Evolutionary conservation across 2,113 vertebrate species (phyloP).

Genomic region (Cricetomys ansorgei): DNA sequence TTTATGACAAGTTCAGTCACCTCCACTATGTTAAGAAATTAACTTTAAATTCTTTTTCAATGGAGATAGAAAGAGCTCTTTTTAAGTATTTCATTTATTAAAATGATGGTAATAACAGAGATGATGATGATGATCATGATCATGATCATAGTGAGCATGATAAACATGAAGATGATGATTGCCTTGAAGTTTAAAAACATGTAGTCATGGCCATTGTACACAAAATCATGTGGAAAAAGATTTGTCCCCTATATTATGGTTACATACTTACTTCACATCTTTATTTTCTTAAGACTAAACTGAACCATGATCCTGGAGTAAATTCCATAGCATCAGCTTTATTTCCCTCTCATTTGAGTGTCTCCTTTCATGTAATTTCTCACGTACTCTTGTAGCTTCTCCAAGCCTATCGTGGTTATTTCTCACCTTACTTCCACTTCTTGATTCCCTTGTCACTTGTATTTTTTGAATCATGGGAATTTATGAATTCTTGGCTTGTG

Average conservation of each 20-base stretch:
- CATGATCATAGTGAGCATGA: neutral
- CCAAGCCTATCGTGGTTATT: neutral
- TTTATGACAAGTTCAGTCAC: neutral
- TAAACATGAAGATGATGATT: neutral
- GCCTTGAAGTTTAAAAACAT: neutral
- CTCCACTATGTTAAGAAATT: neutral
- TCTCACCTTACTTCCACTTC: neutral
- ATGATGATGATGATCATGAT: neutral
- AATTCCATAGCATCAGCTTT: neutral
- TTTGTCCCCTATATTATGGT: neutral
- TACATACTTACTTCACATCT: neutral
- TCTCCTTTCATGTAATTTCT: neutral
- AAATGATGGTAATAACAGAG: neutral
- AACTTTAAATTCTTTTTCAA: neutral
- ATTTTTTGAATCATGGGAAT: neutral
- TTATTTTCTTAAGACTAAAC: neutral
- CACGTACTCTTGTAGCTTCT: neutral
- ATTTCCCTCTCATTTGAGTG: neutral
- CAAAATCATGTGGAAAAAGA: neutral
- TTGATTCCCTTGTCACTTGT: rapidly evolving
- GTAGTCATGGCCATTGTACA: neutral
- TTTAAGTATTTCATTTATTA: neutral
- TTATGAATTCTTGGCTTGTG: neutral
- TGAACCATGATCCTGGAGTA: neutral
- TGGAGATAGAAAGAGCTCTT: neutral